A percentile compares a stretch with the other conserved stretches of the same genome.
phyloP scores from a whole-genome alignment of 30 jellyfish, hydroid and myxozoan genomes.

The Aurelia sp. region DNA sequence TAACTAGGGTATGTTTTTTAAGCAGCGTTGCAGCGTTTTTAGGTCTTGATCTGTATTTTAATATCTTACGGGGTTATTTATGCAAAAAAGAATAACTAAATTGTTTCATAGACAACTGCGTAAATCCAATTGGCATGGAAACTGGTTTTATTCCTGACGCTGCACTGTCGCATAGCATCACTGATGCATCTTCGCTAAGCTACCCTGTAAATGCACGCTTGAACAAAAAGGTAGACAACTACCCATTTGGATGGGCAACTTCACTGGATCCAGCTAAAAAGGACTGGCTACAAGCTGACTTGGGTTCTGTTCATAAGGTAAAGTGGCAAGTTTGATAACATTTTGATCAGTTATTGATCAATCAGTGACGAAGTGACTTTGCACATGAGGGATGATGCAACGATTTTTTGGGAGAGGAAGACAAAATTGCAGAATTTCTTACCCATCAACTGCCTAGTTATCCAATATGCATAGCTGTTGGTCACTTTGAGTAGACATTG shows the following conservation, averaged over 20 bases:
- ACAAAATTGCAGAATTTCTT: no score
- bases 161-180: conserved; percentile 59
- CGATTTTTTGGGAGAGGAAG: no score
- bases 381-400: no score
- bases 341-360: not conserved
- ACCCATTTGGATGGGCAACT: conserved; percentile 76
- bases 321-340: not conserved
- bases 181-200: not conserved
- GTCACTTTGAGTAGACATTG: no score
- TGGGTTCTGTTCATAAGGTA: conserved; percentile 88
- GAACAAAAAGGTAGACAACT: conserved; percentile 45
- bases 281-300: conserved; percentile 79
- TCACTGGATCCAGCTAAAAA: conserved; percentile 29
- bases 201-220: conserved; percentile 51
- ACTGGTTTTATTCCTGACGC: conserved; percentile 70
- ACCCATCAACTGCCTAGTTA: no score
- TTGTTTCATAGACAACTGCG: conserved; percentile 61
- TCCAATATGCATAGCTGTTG: no score
- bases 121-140: conserved; percentile 80
- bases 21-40: no score
- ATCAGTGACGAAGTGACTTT: no score
- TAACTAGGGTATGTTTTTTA: no score
- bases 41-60: no score
- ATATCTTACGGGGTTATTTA: no score
- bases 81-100: no score